A percentile compares a stretch with the other conserved stretches of the same genome.
Conservation (phyloP, 2,888 invertebrate species). For the Tipula confusa region DNA sequence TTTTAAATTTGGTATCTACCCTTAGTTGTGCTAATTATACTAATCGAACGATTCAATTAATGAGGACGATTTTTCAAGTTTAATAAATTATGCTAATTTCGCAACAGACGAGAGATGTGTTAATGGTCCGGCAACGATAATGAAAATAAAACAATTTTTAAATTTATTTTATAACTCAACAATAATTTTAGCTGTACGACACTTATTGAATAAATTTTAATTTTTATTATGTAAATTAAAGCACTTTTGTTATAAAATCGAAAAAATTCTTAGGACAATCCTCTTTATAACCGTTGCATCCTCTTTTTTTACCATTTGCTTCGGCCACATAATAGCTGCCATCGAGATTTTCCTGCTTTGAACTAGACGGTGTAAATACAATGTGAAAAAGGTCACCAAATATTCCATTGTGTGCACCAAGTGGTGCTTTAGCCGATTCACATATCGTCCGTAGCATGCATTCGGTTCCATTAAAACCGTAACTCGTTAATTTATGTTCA, state of each 20-base stretch:
- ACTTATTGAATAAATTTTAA: not conserved
- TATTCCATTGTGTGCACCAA: constrained; percentile 55
- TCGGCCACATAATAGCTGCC: constrained; percentile 31
- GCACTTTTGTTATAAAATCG: constrained; percentile 30
- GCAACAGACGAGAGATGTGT: not conserved
- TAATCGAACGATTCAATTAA: constrained; percentile 29
- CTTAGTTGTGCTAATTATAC: no score
- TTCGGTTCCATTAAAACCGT: constrained; percentile 53
- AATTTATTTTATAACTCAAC: no score
- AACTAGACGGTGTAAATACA: constrained; percentile 50
- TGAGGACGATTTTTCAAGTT: constrained; percentile 34
- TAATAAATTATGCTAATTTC: constrained; percentile 34
- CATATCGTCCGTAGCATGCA: constrained; percentile 60
- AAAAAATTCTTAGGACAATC: constrained; percentile 32
- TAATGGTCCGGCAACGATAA: no score
- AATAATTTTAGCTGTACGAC: no score
- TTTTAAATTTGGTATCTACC: no score
- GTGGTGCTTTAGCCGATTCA: constrained; percentile 54
- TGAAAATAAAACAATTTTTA: not conserved
- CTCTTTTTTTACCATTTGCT: not conserved
- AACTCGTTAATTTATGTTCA: constrained; percentile 53
- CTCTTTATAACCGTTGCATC: constrained; percentile 26
- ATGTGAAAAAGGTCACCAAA: constrained; percentile 58
- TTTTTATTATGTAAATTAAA: not conserved
- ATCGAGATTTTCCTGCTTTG: constrained; percentile 31